Conservation (phyloP, 1,140 invertebrate genomes). For the Drosophila miranda region DNA sequence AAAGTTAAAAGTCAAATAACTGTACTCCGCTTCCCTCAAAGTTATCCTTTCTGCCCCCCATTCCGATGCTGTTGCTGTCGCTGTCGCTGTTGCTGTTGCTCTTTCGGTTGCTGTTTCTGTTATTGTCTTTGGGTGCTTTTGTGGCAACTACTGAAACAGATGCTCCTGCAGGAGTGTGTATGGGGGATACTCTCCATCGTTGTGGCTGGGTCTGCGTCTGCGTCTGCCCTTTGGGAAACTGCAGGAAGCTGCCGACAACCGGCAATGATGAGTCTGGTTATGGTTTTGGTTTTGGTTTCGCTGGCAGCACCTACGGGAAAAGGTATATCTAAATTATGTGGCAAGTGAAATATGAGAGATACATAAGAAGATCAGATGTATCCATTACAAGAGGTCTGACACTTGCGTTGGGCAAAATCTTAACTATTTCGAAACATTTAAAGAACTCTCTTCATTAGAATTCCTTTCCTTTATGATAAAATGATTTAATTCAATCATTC, state of each 20-base stretch:
- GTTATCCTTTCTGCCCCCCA: slow-evolving; percentile 22
- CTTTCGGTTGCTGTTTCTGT: slow-evolving; percentile 45
- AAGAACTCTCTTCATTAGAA: too few relatives aligned
- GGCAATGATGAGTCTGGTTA: slow-evolving; percentile 48
- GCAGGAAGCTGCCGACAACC: slow-evolving; percentile 32
- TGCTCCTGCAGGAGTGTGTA: slow-evolving; percentile 16
- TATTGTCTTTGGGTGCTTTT: slow-evolving; percentile 38
- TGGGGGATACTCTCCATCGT: slow-evolving; percentile 13
- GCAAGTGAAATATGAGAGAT: background rate
- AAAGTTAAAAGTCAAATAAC: slow-evolving; percentile 81
- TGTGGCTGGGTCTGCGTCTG: slow-evolving; percentile 13
- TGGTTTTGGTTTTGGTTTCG: slow-evolving; percentile 17
- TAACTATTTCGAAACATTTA: too few relatives aligned
- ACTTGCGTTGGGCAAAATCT: too few relatives aligned
- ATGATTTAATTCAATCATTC: too few relatives aligned
- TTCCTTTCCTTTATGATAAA: too few relatives aligned
- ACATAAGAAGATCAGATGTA: background rate
- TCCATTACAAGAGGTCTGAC: background rate
- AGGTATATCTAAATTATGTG: slow-evolving; percentile 22
- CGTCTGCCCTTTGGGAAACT: slow-evolving; percentile 43
- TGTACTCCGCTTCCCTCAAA: slow-evolving; percentile 53
- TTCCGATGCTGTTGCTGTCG: too few relatives aligned
- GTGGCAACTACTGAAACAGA: slow-evolving; percentile 40
- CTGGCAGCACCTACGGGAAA: background rate
- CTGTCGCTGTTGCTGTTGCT: slow-evolving; percentile 7